phyloP scores from a whole-genome alignment of 2,797 vertebrate genomes.

The Potorous gilbertii region DNA sequence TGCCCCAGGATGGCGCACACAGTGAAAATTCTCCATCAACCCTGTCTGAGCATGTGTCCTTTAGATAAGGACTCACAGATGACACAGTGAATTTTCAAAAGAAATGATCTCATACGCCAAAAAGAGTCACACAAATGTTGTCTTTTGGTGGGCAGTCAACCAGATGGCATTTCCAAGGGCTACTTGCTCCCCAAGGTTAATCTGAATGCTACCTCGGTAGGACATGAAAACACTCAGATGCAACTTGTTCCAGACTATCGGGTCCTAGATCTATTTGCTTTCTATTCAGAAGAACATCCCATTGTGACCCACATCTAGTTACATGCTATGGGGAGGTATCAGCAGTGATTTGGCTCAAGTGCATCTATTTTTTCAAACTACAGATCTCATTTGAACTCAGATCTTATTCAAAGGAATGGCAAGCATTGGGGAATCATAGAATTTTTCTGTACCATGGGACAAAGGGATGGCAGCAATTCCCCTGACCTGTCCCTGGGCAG shows the following conservation, averaged over 20 bases:
- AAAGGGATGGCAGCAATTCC: neutral
- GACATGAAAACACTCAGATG: conserved; percentile 34
- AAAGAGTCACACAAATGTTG: neutral
- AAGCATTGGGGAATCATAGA: neutral
- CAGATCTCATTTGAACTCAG: conserved; percentile 46
- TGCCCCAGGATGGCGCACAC: neutral
- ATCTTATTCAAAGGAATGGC: conserved; percentile 48
- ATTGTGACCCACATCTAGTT: conserved; percentile 34
- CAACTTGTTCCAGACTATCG: neutral
- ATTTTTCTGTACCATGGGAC: conserved; percentile 3
- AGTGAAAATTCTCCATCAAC: conserved; percentile 7
- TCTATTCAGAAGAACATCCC: neutral
- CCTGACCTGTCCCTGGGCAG: neutral
- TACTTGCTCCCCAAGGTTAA: neutral
- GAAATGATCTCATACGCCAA: neutral
- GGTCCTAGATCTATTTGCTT: neutral
- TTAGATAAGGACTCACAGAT: conserved; percentile 10
- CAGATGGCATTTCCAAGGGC: neutral
- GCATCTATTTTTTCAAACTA: conserved; percentile 22
- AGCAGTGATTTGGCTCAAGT: conserved; percentile 20
- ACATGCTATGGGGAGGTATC: conserved; percentile 8
- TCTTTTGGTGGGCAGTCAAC: neutral
- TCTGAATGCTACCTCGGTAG: neutral
- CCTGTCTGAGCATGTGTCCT: neutral
- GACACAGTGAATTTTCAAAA: conserved; percentile 24